Evolutionary conservation across 2,113 vertebrate species (phyloP).

Genomic region (Coregonus clupeaformis): DNA sequence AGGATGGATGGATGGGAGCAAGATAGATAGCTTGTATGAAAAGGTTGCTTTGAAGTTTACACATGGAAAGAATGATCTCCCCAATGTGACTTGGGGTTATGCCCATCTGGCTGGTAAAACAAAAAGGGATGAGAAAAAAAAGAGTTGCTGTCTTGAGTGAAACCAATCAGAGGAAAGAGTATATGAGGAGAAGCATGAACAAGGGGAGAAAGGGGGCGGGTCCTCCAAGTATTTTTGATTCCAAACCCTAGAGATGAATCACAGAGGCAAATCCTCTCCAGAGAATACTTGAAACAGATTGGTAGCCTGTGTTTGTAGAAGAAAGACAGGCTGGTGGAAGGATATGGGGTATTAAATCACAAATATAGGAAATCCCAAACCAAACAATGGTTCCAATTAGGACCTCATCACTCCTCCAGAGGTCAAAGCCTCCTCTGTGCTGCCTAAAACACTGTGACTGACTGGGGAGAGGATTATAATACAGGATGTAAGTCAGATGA

Average conservation of each 20-base stretch:
- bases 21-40: background rate
- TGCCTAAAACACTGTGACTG: background rate
- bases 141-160: conserved; percentile 7
- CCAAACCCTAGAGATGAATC: background rate
- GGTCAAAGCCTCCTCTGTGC: conserved; percentile 32
- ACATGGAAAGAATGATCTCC: background rate
- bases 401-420: conserved; percentile 1
- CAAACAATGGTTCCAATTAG: conserved; percentile 32
- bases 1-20: background rate
- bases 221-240: no score
- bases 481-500: no score
- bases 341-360: background rate
- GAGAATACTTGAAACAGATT: conserved; percentile 7
- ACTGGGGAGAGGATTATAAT: background rate
- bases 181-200: background rate
- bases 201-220: no score
- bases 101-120: conserved; percentile 15
- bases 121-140: conserved; percentile 6
- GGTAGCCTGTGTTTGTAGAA: background rate
- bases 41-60: conserved; percentile 16
- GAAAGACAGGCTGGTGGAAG: conserved; percentile 2
- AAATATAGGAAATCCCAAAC: conserved; percentile 18
- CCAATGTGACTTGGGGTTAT: background rate
- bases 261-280: conserved; percentile 6
- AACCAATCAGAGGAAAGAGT: background rate